Base-by-base conservation (phyloP, 2,888 invertebrate genomes). In the Rotaria magnacalcarata region DNA sequence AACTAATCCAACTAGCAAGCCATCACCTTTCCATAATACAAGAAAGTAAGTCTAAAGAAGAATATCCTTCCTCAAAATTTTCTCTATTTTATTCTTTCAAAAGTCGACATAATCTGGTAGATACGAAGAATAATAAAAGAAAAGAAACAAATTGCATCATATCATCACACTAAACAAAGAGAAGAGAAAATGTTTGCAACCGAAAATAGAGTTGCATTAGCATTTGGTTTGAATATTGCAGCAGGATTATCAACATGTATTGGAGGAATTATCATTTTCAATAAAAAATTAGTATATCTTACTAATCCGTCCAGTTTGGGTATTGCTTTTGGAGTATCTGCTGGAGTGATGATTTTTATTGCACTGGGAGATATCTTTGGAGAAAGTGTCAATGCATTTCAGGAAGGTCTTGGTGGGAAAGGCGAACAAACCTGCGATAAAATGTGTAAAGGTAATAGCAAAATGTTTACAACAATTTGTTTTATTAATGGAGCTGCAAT, bases 161-260 rank as follows among this genome's bases (percentile, higher is more conserved):
- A 52, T 14, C 52, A 52, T 52, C 52, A 14, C 52, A 52, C 14
- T 52, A 52, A 52, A 52, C 16, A 52, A 52, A 52, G 16, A 52
- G 52, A 52, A 52, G 52, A 21, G 21, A 21, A 54, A 54, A 54
- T 54, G 54, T 21, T 52, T 54, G 21, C 54, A 54, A 21, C 21
- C 21, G 54, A 21, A 54, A 54, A 19, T 21, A 54, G 21, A 54
- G 67, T 34, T 34, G 27, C 21, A n/a, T 58, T 67, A 27, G 67
- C 67, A 27, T 67, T 67, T 67, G 27, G 27, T 16, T 67, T 67
- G n/a, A 67, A 67, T 67, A 67, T 67, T 67, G 67, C 27, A 27
- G 34, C 67, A 67, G 67, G 67, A 27, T 67, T 67, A 34, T 27
- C 67, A 67, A 67, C 67, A 67, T 67, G 67, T 67, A 67, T 67